Conservation (phyloP, 2,888 invertebrate species). For the Gymnocheta viridis region DNA sequence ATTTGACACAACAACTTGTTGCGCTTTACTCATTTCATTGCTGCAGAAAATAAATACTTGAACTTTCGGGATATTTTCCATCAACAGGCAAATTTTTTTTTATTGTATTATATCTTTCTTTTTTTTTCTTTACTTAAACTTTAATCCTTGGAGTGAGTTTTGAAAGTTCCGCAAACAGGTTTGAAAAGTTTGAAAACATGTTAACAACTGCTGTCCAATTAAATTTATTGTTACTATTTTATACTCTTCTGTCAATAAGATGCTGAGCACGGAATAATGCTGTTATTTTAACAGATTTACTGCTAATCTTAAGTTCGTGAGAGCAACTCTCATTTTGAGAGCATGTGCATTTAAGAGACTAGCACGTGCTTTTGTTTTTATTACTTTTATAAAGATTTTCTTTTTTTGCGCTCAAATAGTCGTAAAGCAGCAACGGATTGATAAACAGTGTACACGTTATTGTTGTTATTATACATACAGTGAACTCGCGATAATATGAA, state of each 20-base stretch:
- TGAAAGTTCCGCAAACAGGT: not conserved
- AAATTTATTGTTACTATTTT: slow-evolving; percentile 27
- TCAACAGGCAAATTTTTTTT: not conserved
- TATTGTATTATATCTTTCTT: not conserved
- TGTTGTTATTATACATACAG: not conserved
- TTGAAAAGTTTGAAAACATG: slow-evolving; percentile 3
- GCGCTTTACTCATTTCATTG: not conserved
- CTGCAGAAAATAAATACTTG: not conserved
- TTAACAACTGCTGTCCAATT: slow-evolving; percentile 30
- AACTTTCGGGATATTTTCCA: not conserved
- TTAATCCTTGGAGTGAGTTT: not conserved
- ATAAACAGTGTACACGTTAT: not conserved
- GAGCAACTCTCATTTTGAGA: not conserved
- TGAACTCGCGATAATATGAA: too few relatives aligned
- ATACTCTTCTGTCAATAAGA: slow-evolving; percentile 13
- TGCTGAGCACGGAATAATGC: not conserved
- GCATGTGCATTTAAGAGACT: not conserved
- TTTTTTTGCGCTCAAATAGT: not conserved
- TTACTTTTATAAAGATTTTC: not conserved
- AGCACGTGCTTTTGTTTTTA: not conserved
- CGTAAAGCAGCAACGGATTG: not conserved
- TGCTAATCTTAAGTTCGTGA: not conserved
- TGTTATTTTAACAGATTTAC: slow-evolving; percentile 15
- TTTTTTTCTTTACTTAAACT: not conserved
- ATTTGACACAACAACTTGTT: slow-evolving; percentile 5